phyloP scores from a whole-genome alignment of 1,140 invertebrate genomes.

The Zaprionus vittiger region DNA sequence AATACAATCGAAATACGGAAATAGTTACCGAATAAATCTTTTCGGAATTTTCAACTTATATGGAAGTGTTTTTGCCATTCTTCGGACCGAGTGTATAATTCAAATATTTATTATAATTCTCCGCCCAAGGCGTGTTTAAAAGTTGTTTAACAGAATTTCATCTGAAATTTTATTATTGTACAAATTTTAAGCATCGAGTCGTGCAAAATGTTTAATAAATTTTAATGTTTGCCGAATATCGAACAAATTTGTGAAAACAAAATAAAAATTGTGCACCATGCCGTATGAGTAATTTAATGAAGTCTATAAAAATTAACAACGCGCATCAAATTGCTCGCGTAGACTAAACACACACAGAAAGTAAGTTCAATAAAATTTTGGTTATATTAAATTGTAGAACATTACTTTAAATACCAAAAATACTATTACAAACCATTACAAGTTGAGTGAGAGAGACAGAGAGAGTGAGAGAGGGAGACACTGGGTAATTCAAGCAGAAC shows the following conservation, averaged over 20 bases:
- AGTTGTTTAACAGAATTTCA: constrained; percentile 22
- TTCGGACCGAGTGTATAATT: not conserved
- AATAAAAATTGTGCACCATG: constrained; percentile 22
- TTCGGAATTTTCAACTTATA: not conserved
- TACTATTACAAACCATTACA: not conserved
- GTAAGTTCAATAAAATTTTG: not conserved
- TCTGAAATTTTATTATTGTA: constrained; percentile 20
- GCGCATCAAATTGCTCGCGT: not conserved
- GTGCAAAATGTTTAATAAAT: constrained; percentile 11
- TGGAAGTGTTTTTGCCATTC: not conserved
- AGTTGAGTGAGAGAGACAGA: not conserved
- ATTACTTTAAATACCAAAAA: not conserved
- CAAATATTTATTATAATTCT: not conserved
- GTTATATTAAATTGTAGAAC: not conserved
- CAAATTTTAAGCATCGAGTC: constrained; percentile 42
- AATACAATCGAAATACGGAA: not conserved
- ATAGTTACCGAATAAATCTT: not conserved
- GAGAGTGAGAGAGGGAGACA: not conserved
- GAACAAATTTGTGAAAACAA: not conserved
- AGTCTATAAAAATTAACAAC: constrained; percentile 8
- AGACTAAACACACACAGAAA: not conserved
- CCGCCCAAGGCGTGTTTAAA: constrained; percentile 1
- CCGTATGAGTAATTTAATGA: constrained; percentile 24
- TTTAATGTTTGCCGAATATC: constrained; percentile 7
- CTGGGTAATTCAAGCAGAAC: not conserved